Evolutionary conservation across 23 tunicate genomes (phyloP), one percentile per base, ranked within the genome.

Genomic region (Trididemnum clinides): DNA sequence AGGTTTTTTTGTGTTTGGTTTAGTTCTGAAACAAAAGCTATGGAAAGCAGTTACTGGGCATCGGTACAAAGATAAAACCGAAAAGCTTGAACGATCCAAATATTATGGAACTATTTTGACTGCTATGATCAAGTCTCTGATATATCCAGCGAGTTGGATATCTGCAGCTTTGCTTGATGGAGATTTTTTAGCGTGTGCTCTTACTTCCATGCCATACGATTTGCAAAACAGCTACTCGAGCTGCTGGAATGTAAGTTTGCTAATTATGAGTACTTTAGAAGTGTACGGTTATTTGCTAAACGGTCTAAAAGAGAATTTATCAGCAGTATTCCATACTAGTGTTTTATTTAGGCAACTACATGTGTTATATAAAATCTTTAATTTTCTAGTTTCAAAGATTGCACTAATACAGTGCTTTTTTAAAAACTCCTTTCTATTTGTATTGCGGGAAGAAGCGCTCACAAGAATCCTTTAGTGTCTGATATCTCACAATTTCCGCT

Each of bases 21-120:
- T 77, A 22, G 64, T 76, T 1, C 63, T 86, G 1, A 82, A 74
- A 44, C 83, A 87, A 36, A 82, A 69, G 33, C 33, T 88, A 21
- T 88, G 92, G 92, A 88, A 88, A 63, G 23, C 75, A n/a, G 31
- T 63, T 7, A 88, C 92, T 5, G 92, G 92, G 0, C 66, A 29
- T 59, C 51, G n/a, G 50, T n/a, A 39, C 30, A 64, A 78, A 19
- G 28, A 62, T 18, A 44, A 57, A 28, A 31, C 38, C 2, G 54
- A 64, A n/a, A 82, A 74, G 26, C 73, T 22, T 19, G 66, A 38
- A 31, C n/a, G 31, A 38, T 2, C 57, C 3, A 73, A 73, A 20
- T 73, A 18, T 22, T 78, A 18, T 21, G 34, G 19, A 19, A 54
- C 50, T 3, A 34, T 78, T 3, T 22, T 78, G 7, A 20, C n/a